These are phyloP conservation scores for Pammene aurita DNA, from an alignment of 2,888 invertebrate genomes.

Conservation along the genomic window DNA sequence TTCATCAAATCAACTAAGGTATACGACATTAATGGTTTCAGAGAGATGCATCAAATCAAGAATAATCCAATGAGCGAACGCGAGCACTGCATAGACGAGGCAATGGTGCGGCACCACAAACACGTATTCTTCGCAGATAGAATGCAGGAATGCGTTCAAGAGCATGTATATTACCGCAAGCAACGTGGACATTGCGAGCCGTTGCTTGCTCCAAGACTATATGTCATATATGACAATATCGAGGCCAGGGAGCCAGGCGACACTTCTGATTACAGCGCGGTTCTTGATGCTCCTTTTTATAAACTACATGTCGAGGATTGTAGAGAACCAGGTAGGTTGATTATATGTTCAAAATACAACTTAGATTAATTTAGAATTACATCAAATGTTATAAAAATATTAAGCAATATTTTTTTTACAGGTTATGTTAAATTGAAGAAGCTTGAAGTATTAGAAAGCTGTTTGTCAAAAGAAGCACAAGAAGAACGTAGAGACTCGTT, in stretches of 20 bases:
- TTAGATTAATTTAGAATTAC: too few species aligned
- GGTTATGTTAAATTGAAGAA: constrained; percentile 84
- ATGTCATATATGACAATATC: constrained; percentile 88
- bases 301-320: constrained; percentile 84
- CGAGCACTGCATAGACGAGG: constrained; percentile 78
- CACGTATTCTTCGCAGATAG: constrained; percentile 87
- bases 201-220: constrained; percentile 85
- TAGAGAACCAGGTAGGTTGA: constrained; percentile 67
- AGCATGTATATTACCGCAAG: constrained; percentile 82
- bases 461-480: constrained; percentile 65
- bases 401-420: constrained; percentile 57
- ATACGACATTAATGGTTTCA: constrained; percentile 59
- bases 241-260: constrained; percentile 87
- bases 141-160: constrained; percentile 86
- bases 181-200: constrained; percentile 74
- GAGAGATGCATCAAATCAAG: constrained; percentile 81
- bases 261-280: constrained; percentile 82
- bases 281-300: constrained; percentile 85
- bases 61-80: constrained; percentile 74
- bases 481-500: constrained; percentile 52
- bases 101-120: constrained; percentile 83
- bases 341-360: not conserved
- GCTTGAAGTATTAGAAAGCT: constrained; percentile 77
- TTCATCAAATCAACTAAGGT: not conserved
- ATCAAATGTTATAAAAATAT: not conserved